Base-by-base conservation (phyloP, 2,888 invertebrate species). In the Ametastegia equiseti region DNA sequence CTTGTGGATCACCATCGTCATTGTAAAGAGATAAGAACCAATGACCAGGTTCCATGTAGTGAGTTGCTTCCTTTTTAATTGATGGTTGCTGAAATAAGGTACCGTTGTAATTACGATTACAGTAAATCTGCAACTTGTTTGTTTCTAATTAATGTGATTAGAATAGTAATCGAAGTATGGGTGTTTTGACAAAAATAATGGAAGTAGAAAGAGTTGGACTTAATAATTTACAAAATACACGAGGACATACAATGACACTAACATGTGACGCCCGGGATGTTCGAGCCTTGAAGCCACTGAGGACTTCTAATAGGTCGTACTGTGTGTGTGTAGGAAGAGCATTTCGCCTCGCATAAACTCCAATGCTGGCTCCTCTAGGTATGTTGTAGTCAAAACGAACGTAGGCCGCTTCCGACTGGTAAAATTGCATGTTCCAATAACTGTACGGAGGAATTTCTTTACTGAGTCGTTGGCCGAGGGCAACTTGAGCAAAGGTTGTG, bases 381-480 rank as follows among this genome's bases (percentile, higher is more conserved):
- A 98, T 97, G 92, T 96, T 96, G 92, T 98, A 97, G 92, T 98
- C 98, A 92, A 98, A 98, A 91, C 97, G 97, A 79, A 99, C 97
- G 92, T 98, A 98, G 69, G 97, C 96, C 80, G 98, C 96, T 92
- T 98, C 97, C 83, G 97, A 97, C 92, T 98, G 98, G 93, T 97
- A 97, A 92, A 99, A 98, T 92, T 98, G 98, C 95, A 98, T 97
- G 92, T 98, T 98, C 98, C 98, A 98, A 92, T 98, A 98, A 91
- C 98, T 97, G 93, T 98, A 98, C 84, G 98, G 96, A 89, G 96
- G 96, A 90, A 99, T 97, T 93, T 97, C 96, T 92, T 97, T 96
- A 88, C 96, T 96, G 88, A 97, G 93, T 91, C 96, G 95, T 92
- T 97, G 96, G 85, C 98, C 97, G 90, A 98, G 93, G 86, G 96